Base-by-base conservation (phyloP, 2,888 invertebrate species). In the Drosophila pegasa region DNA sequence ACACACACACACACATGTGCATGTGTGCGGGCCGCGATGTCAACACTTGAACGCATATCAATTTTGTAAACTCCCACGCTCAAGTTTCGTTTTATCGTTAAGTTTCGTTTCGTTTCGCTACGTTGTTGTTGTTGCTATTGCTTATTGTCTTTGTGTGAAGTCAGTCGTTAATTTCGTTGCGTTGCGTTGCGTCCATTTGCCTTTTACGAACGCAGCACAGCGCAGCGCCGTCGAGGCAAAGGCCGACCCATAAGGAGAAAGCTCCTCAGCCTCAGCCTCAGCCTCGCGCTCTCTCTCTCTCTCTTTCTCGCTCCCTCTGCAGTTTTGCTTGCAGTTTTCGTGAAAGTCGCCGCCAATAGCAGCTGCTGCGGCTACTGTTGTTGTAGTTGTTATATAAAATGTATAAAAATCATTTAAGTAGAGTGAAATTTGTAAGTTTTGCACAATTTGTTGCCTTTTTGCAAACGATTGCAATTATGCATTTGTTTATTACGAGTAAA, bases 281-380 rank as follows among this genome's bases (percentile, higher is more conserved):
- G n/a, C n/a, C n/a, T n/a, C n/a, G n/a, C n/a, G n/a, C 61, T 56
- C 33, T 48, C 40, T 43, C 54, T 48, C 54, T n/a, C 57, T 33
- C 37, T 59, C 63, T 22, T 52, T 40, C 47, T 29, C 45, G 16
- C 18, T 45, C 9, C 22, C 58, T 75, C 63, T 88, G 84, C 84
- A 88, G 73, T 83, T 88, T 77, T 72, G 84, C 80, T 65, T 88
- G 88, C 87, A 88, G 78, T 88, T 88, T 83, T 88, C 85, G 85
- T 85, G 85, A 85, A 85, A 85, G 85, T 85, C 85, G 69, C 57
- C 47, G 58, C 27, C 48, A 52, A 41, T 51, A 43, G 47, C 60
- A 22, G 66, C 60, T 43, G 66, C 52, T 25, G 35, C 18, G 20
- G 35, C 40, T 41, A 37, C 41, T 65, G 48, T 54, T 71, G 66